A percentile compares a stretch with the other conserved stretches of the same genome.
phyloP scores from a whole-genome alignment of 1,140 invertebrate genomes.

The Aphidius gifuensis region DNA sequence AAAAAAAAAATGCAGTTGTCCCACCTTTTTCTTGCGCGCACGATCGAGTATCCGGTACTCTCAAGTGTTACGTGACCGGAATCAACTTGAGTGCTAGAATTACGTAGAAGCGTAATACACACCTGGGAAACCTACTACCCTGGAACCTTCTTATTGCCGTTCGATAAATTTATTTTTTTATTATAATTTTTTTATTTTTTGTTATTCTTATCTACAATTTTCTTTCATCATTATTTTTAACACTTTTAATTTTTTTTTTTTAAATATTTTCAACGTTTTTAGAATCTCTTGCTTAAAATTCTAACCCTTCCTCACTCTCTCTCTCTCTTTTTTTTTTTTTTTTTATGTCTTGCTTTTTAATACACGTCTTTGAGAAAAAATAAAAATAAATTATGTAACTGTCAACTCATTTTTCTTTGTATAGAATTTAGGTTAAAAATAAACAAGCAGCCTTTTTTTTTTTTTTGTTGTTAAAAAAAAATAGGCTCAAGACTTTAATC shows the following conservation, averaged over 20 bases:
- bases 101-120: constrained; percentile 28
- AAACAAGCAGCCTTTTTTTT: too few species aligned
- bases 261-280: constrained; percentile 1
- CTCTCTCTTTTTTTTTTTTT: too few species aligned
- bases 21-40: not conserved
- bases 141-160: constrained; percentile 20
- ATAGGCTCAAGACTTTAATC: too few species aligned
- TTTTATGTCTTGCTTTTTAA: too few species aligned
- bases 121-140: constrained; percentile 16
- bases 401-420: too few species aligned
- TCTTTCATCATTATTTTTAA: constrained; percentile 4
- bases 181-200: constrained; percentile 1
- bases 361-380: too few species aligned
- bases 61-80: constrained; percentile 28
- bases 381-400: too few species aligned
- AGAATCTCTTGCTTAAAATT: too few species aligned
- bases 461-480: too few species aligned
- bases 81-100: constrained; percentile 23
- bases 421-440: too few species aligned
- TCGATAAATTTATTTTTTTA: constrained; percentile 18
- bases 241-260: constrained; percentile 5
- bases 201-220: not conserved
- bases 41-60: constrained; percentile 25
- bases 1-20: not conserved
- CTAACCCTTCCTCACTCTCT: too few species aligned